Conservation (phyloP, 2,797 vertebrate genomes). For the Semaprochilodus insignis region DNA sequence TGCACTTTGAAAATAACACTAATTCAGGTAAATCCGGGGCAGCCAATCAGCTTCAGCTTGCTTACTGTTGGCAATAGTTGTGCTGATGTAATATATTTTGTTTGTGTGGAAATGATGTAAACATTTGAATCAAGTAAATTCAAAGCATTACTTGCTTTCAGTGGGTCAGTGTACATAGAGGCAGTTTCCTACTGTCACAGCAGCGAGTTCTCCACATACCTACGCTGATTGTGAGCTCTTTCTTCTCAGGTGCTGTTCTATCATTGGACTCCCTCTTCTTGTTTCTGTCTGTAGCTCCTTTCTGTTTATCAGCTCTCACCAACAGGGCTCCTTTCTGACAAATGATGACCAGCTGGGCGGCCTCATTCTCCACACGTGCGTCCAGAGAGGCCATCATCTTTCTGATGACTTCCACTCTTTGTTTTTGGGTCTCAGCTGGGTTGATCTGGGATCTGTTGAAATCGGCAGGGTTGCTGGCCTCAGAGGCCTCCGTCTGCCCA, state of each 20-base stretch:
- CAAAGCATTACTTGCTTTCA: not conserved
- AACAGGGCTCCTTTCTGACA: constrained; percentile 10
- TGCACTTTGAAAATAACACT: too few relatives aligned
- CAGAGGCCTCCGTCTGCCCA: not conserved
- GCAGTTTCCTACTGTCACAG: not conserved
- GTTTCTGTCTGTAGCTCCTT: not conserved
- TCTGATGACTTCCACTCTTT: constrained; percentile 69
- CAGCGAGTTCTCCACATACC: constrained; percentile 4
- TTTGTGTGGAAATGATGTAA: not conserved
- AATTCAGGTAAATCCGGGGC: too few relatives aligned
- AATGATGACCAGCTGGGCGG: constrained; percentile 53
- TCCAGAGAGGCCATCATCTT: constrained; percentile 67
- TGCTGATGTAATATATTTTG: not conserved
- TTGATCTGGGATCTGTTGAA: not conserved
- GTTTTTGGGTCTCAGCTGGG: constrained; percentile 35
- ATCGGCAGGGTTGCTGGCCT: constrained; percentile 22
- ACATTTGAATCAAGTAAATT: not conserved
- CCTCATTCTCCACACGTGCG: constrained; percentile 68
- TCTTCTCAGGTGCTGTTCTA: not conserved
- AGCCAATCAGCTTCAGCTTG: too few relatives aligned
- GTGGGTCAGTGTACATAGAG: not conserved
- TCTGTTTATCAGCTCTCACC: not conserved
- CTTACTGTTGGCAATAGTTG: not conserved
- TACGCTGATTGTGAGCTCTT: constrained; percentile 9
- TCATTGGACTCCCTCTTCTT: not conserved